These are phyloP conservation scores for Galagoides demidoff DNA, from an alignment of 2,797 vertebrate genomes.

Conservation along the genomic window DNA sequence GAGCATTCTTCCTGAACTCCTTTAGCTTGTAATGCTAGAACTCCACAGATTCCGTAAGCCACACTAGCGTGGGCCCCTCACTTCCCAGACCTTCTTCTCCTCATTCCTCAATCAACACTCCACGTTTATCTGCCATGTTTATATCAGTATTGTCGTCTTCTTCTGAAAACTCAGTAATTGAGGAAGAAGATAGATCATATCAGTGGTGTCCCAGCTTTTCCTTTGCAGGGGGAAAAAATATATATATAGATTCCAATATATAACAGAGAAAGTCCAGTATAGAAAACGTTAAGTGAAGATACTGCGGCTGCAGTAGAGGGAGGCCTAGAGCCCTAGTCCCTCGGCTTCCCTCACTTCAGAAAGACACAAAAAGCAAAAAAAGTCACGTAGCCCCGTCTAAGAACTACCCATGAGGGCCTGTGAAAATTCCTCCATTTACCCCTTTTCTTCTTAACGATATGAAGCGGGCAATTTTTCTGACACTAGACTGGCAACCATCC, in stretches of 20 bases:
- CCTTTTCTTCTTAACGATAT: neutral
- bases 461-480: neutral
- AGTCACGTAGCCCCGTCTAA: neutral
- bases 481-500: neutral
- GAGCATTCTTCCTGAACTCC: neutral
- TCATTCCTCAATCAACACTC: neutral
- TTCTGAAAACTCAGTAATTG: conserved; percentile 28
- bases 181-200: neutral
- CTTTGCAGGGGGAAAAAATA: conserved; percentile 39
- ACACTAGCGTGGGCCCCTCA: neutral
- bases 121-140: neutral
- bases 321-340: neutral
- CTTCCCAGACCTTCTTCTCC: neutral
- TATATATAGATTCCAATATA: neutral
- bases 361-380: neutral
- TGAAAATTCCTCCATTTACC: neutral
- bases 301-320: neutral
- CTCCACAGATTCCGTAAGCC: neutral
- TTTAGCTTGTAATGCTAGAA: neutral
- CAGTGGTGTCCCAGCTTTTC: neutral
- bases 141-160: neutral
- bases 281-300: neutral
- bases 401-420: neutral
- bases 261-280: neutral
- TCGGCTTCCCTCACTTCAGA: neutral